Percentiles rank a stretch among this genome's conserved stretches.
phyloP scores from a whole-genome alignment of 2,888 invertebrate genomes.

The Scrobipalpa atriplicella region DNA sequence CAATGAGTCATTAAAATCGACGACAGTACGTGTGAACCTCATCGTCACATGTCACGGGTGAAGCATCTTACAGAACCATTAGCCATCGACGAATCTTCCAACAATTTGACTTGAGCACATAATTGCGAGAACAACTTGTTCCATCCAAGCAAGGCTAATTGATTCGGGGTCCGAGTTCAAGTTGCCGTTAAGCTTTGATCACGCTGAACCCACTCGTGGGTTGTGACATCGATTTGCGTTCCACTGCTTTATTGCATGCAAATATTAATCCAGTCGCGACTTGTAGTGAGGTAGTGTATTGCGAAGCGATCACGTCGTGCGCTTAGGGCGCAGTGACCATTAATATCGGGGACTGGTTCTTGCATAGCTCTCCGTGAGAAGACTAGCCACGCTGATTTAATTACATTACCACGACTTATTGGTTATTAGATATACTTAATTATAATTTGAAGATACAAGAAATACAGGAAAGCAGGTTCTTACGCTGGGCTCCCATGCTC shows the following conservation, averaged over 20 bases:
- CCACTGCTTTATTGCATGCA: slow-evolving; percentile 12
- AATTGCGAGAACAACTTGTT: slow-evolving; percentile 75
- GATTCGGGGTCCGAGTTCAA: slow-evolving; percentile 69
- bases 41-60: slow-evolving; percentile 65
- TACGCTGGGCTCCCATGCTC: slow-evolving; percentile 1
- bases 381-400: slow-evolving; percentile 32
- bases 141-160: slow-evolving; percentile 64
- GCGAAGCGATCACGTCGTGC: slow-evolving; percentile 38
- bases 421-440: slow-evolving; percentile 26
- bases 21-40: slow-evolving; percentile 55
- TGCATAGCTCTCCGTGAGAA: slow-evolving; percentile 39
- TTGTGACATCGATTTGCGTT: slow-evolving; percentile 1
- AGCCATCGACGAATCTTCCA: slow-evolving; percentile 74
- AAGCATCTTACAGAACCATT: slow-evolving; percentile 56
- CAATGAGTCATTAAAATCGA: slow-evolving; percentile 19
- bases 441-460: slow-evolving; percentile 19
- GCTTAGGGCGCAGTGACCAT: slow-evolving; percentile 28
- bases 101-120: slow-evolving; percentile 79
- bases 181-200: slow-evolving; percentile 53
- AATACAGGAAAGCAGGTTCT: slow-evolving; percentile 7
- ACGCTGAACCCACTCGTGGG: neutral
- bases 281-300: neutral
- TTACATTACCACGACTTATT: slow-evolving; percentile 35
- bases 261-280: neutral
- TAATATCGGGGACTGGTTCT: slow-evolving; percentile 49